Percentiles rank a stretch among this genome's conserved stretches.
Evolutionary conservation across 2,113 vertebrate genomes (phyloP).

Genomic region (Anarhynchus alexandrinus): DNA sequence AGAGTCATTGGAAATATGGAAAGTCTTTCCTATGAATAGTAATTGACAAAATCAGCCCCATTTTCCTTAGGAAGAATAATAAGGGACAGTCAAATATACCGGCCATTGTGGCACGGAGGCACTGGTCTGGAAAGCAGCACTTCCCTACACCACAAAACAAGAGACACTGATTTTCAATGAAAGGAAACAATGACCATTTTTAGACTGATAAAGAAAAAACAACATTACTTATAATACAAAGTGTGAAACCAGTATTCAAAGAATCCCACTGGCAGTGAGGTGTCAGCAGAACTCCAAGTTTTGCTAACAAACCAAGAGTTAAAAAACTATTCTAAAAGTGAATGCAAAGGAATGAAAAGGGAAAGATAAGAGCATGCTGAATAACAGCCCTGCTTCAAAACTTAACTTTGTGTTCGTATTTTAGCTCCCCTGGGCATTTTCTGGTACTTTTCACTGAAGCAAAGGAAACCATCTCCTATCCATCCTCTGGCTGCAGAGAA

Average conservation of each 20-base stretch:
- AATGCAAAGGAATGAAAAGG: not conserved
- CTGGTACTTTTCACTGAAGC: not conserved
- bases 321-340: not conserved
- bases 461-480: not conserved
- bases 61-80: not conserved
- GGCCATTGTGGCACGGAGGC: not conserved
- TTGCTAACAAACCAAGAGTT: not conserved
- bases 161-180: not conserved
- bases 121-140: not conserved
- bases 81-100: not conserved
- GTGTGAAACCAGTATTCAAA: not conserved
- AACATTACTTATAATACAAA: not conserved
- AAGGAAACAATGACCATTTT: not conserved
- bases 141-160: not conserved
- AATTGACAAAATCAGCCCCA: not conserved
- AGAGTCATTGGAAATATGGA: not conserved
- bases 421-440: not conserved
- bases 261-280: not conserved
- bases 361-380: not conserved
- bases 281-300: not conserved
- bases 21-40: not conserved
- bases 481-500: not conserved
- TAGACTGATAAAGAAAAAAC: not conserved
- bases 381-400: not conserved
- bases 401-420: not conserved